phyloP scores from a whole-genome alignment of 2,113 vertebrate genomes.

The Bungarus multicinctus region DNA sequence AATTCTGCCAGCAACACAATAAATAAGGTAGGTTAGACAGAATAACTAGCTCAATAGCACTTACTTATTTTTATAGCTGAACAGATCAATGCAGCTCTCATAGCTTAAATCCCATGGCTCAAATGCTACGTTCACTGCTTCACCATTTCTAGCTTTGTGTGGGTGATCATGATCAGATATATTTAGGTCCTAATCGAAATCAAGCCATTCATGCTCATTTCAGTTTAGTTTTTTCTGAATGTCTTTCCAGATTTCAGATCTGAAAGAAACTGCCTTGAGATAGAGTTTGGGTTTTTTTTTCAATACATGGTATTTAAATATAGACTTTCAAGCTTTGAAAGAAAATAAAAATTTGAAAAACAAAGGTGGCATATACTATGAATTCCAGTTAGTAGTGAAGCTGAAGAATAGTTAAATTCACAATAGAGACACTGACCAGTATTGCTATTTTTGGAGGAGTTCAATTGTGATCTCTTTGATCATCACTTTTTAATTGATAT shows the following conservation, averaged over 20 bases:
- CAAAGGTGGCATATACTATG: not conserved
- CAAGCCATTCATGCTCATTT: not conserved
- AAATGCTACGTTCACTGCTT: not conserved
- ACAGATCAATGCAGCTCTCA: not conserved
- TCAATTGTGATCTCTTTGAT: not conserved
- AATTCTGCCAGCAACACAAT: not conserved
- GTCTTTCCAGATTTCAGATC: not conserved
- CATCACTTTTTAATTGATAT: not conserved
- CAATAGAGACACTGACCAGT: not conserved
- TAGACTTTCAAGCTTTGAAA: not conserved
- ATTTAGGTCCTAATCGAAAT: not conserved
- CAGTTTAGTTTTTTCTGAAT: constrained; percentile 24
- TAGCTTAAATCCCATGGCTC: not conserved
- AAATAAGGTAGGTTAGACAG: not conserved
- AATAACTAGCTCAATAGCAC: not conserved
- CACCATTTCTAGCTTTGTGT: not conserved
- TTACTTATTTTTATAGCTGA: not conserved
- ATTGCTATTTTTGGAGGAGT: not conserved
- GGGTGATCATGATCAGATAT: not conserved
- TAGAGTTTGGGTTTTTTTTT: not conserved
- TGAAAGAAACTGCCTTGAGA: not conserved
- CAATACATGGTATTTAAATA: not conserved
- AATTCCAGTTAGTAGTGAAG: not conserved
- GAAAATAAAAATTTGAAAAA: not conserved
- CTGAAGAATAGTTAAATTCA: not conserved